Base-by-base conservation (phyloP, 2,113 vertebrate genomes). In the Macaca mulatta region DNA sequence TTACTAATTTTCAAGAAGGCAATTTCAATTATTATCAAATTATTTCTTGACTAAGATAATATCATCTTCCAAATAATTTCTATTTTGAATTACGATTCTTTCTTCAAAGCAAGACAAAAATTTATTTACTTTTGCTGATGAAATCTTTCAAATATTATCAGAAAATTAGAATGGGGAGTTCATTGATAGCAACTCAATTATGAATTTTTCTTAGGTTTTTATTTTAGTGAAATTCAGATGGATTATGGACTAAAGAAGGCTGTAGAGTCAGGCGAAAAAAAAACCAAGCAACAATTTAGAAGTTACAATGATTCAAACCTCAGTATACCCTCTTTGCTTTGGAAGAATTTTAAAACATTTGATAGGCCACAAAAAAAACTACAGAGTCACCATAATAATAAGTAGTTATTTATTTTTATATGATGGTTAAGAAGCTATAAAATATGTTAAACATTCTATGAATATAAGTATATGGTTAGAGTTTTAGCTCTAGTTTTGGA, bases 201-300 rank as follows among this genome's bases (percentile, higher is more conserved):
- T 16, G 7, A 83, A 17, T 85, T 91, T 94, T 96, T 93, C 77
- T 90, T 11, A 52, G 23, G 89, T 64, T 94, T 14, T 59, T 90
- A 32, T 64, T 95, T 95, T 86, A 61, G 50, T 93, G 45, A 91
- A 94, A 59, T 93, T 86, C 1, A 27, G 8, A 30, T 78, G 20
- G 5, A 86, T 94, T 89, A 80, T 74, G n/a, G 8, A 74, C 23
- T 72, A 6, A 57, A 40, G 20, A 83, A 93, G 10, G 16, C 9
- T 45, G 48, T 22, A 40, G 10, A 80, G 7, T 43, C 5, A 72
- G 45, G 57, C 1, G 69, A 11, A 27, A 11, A 93, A 67, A 48
- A 11, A 93, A 57, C 23, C 11, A 79, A 38, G 11, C 17, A 79
- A 12, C 77, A 8, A 50, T 38, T 90, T 95, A 57, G 48, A 70